Evolutionary conservation across 30 jellyfish, hydroid and myxozoan species (phyloP), one percentile per base, ranked within the genome.

Genomic region (Chironex yamaguchii): DNA sequence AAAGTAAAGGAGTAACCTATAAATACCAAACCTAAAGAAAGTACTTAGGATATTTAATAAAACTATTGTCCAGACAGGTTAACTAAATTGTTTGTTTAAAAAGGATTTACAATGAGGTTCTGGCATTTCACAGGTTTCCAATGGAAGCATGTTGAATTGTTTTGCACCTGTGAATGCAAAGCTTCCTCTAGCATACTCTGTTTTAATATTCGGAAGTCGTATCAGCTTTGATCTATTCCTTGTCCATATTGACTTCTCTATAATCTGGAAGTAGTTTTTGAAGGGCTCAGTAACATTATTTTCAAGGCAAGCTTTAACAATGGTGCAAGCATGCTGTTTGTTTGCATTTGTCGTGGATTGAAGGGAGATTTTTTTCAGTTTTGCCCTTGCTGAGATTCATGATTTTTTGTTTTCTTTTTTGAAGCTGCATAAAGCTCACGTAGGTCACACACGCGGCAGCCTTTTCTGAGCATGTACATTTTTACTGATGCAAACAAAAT

Each of bases 331-430:
- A 42, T 50, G 79, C 51, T 73, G 48, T 32, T 73, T 73, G 51
- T 20, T 73, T 74, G 79, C 79, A 73, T 73, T 73, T 49, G 77
- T 42, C 69, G 51, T 69, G 17, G 82, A 58, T 68, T 78, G 89
- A 79, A 78, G 82, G 58, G 67, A 66, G 77, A 82, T 82, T 82
- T 82, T 82, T 67, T 42, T 52, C n/a, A n/a, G n/a, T n/a, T n/a
- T n/a, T n/a, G n/a, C n/a, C n/a, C n/a, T n/a, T n/a, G n/a, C n/a
- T n/a, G n/a, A n/a, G n/a, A n/a, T n/a, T n/a, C n/a, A n/a, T n/a
- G n/a, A n/a, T n/a, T n/a, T n/a, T n/a, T n/a, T n/a, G n/a, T n/a
- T n/a, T n/a, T n/a, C n/a, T n/a, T n/a, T n/a, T n/a, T n/a, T n/a
- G n/a, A n/a, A n/a, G n/a, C n/a, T n/a, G n/a, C n/a, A n/a, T n/a